Evolutionary conservation across 2,888 invertebrate genomes (phyloP), one percentile per base, ranked within the genome.

Genomic region (Harpagoxenus sublaevis): DNA sequence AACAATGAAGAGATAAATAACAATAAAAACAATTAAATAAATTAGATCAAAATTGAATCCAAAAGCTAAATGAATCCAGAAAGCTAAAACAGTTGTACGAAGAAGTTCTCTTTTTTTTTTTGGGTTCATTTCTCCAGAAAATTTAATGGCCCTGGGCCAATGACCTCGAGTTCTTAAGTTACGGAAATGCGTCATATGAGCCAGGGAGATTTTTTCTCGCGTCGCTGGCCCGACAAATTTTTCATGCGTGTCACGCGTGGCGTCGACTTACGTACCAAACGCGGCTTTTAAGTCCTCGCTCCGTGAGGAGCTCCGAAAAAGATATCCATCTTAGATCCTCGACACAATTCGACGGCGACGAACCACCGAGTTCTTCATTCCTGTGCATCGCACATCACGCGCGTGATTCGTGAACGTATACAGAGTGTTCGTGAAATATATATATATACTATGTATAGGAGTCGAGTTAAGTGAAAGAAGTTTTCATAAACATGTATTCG

Each of bases 271-370:
- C 23, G n/a, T 18, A 55, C 8, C 39, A 39, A 39, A 35, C 57
- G 23, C 12, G 42, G n/a, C 23, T 66, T 48, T 73, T 53, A 10
- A 39, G 55, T 66, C 48, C 8, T 42, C 8, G 12, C 15, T 57
- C 15, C 35, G n/a, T n/a, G n/a, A 42, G 48, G 28, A n/a, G 39
- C 12, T 10, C 45, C 31, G 18, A 68, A 45, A 57, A 45, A 87
- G 89, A 87, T 90, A 86, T 63, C 77, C 71, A 90, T 92, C 92
- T 91, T 87, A 92, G 90, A 94, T 94, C 92, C 93, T 94, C 93
- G 92, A 93, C 93, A 93, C 92, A 91, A 93, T 93, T 93, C 88
- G 90, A 87, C 89, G 89, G 83, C 91, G 87, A 84, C 91, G 85
- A 87, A 88, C 88, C 92, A 91, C 93, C 35, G 93, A 23, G 15